Percentiles rank a stretch among this genome's conserved stretches.
Evolutionary conservation across 2,113 vertebrate species (phyloP).

Genomic region (Pangasianodon hypophthalmus): DNA sequence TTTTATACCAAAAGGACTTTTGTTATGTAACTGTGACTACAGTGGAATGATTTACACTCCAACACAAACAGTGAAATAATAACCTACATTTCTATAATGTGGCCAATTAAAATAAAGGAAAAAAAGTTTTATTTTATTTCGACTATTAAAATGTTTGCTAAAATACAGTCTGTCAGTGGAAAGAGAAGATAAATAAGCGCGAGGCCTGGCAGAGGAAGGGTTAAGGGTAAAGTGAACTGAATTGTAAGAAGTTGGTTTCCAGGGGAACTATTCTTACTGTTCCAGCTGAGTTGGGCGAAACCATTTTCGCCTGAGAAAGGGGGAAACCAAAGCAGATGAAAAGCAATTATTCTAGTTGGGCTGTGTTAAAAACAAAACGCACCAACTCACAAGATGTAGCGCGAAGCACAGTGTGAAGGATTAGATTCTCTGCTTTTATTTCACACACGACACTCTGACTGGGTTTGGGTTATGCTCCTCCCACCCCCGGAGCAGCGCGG

Average conservation of each 20-base stretch:
- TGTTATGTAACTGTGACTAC: slow-evolving; percentile 23
- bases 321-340: slow-evolving; percentile 27
- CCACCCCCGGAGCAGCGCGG: slow-evolving; percentile 60
- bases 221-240: slow-evolving; percentile 84
- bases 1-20: slow-evolving; percentile 24
- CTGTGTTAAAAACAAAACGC: background rate
- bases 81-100: background rate
- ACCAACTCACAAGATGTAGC: no score
- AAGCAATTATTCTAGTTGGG: background rate
- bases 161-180: background rate
- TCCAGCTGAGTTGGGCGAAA: slow-evolving; percentile 80
- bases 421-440: background rate
- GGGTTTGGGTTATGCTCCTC: background rate
- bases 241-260: slow-evolving; percentile 88
- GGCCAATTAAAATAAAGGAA: background rate
- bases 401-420: accelerated
- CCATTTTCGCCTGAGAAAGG: slow-evolving; percentile 64
- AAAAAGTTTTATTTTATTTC: background rate
- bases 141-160: background rate
- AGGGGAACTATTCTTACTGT: slow-evolving; percentile 85
- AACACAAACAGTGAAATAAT: background rate
- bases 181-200: background rate
- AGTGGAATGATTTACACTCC: background rate
- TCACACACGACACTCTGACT: background rate
- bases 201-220: slow-evolving; percentile 70